Evolutionary conservation across 1,140 invertebrate species (phyloP).

Genomic region (Melipona quadrifasciata): DNA sequence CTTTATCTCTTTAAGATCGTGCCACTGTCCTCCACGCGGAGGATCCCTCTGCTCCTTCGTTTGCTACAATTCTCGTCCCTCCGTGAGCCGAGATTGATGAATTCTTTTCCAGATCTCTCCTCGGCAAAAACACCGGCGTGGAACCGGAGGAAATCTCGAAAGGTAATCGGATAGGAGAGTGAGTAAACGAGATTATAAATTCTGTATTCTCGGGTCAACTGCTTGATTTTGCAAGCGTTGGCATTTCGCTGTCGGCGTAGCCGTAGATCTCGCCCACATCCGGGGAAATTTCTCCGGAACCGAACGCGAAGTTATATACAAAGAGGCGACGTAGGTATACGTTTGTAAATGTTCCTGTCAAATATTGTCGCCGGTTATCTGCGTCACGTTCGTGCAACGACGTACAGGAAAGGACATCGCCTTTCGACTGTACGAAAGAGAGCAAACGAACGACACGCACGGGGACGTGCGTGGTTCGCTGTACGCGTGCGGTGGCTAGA

Average conservation of each 20-base stretch:
- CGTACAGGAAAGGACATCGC: constrained; percentile 26
- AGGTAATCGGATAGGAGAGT: no score
- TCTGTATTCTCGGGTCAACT: not conserved
- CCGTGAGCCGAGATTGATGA: not conserved
- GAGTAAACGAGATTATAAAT: no score
- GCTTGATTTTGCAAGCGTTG: constrained; percentile 21
- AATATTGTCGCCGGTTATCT: constrained; percentile 65
- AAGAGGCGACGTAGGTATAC: constrained; percentile 37
- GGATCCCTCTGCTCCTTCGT: not conserved
- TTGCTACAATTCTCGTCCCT: constrained; percentile 36
- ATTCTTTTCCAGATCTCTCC: not conserved
- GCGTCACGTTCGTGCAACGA: constrained; percentile 24
- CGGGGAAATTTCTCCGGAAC: constrained; percentile 52
- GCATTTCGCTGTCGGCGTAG: no score
- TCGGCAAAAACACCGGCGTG: no score
- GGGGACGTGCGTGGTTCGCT: not conserved
- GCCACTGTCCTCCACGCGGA: constrained; percentile 45
- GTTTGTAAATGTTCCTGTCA: constrained; percentile 43
- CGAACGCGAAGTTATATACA: not conserved
- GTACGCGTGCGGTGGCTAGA: constrained; percentile 13
- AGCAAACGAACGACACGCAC: constrained; percentile 34
- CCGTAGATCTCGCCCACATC: constrained; percentile 43
- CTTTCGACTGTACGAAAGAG: constrained; percentile 49
- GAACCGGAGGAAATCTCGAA: no score
- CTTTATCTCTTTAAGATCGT: constrained; percentile 53